Evolutionary conservation across 1,140 invertebrate genomes (phyloP).

Genomic region (Leucophenga varia): DNA sequence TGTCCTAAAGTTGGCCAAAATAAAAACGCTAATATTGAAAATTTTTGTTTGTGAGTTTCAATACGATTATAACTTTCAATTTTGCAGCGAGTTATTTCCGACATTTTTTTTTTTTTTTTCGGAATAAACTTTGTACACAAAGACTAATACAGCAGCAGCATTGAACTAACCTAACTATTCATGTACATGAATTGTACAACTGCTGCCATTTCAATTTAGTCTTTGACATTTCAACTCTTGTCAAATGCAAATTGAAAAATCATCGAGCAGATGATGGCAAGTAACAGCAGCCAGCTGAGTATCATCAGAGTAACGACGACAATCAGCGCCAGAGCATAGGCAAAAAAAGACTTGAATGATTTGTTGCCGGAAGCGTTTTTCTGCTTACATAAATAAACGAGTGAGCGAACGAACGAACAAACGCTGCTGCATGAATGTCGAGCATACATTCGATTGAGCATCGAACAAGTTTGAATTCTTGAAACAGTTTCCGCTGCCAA

Average conservation of each 20-base stretch:
- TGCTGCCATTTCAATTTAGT: slow-evolving; percentile 45
- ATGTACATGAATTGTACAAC: not conserved
- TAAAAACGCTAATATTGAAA: too few relatives aligned
- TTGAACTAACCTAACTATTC: not conserved
- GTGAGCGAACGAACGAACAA: too few relatives aligned
- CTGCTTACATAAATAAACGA: slow-evolving; percentile 45
- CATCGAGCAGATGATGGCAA: slow-evolving; percentile 28
- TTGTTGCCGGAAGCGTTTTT: slow-evolving; percentile 47
- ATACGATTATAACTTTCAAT: slow-evolving; percentile 43
- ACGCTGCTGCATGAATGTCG: too few relatives aligned
- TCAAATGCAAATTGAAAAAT: slow-evolving; percentile 52
- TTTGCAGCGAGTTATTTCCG: not conserved
- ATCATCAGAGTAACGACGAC: slow-evolving; percentile 3
- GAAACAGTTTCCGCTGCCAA: not conserved
- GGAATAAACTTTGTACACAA: too few relatives aligned
- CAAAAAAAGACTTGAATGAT: slow-evolving; percentile 18
- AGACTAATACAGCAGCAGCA: too few relatives aligned
- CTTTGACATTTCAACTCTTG: slow-evolving; percentile 44
- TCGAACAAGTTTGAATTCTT: too few relatives aligned
- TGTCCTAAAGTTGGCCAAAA: too few relatives aligned
- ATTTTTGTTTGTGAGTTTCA: slow-evolving; percentile 28
- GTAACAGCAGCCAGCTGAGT: too few relatives aligned
- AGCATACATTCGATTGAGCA: too few relatives aligned
- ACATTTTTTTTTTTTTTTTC: too few relatives aligned
- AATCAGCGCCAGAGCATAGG: slow-evolving; percentile 23